Conservation (phyloP, 2,888 invertebrate genomes). For the Sipha maydis region DNA sequence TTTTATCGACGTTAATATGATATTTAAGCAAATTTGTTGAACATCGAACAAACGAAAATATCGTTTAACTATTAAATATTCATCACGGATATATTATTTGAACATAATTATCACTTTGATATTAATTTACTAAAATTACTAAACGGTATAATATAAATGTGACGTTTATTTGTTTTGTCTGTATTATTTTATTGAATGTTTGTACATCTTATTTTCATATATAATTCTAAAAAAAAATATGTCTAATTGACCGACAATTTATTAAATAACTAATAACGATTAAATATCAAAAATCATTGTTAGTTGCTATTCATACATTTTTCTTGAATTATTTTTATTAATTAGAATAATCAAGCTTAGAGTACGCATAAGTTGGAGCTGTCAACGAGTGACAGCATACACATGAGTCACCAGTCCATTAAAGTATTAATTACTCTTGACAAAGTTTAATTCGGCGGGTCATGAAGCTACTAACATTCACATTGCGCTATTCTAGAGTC, state of each 20-base stretch:
- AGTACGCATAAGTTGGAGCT: not conserved
- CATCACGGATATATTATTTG: too few species aligned
- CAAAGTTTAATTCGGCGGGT: not conserved
- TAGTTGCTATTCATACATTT: not conserved
- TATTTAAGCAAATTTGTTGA: too few species aligned
- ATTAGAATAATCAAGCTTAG: not conserved
- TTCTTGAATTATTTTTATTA: not conserved
- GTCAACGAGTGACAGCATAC: not conserved
- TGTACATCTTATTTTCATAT: too few species aligned
- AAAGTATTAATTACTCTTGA: conserved; percentile 31
- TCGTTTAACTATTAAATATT: too few species aligned
- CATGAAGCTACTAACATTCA: conserved; percentile 13
- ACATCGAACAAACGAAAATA: too few species aligned
- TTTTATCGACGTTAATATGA: not conserved
- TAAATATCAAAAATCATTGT: not conserved
- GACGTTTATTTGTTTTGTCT: too few species aligned
- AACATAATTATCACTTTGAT: too few species aligned
- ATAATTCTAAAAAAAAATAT: too few species aligned
- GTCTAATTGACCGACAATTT: too few species aligned
- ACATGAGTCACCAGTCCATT: conserved; percentile 38
- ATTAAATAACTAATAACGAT: not conserved
- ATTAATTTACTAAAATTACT: too few species aligned
- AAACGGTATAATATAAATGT: too few species aligned
- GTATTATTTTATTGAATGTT: too few species aligned
- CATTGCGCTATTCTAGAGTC: not conserved